phyloP scores from a whole-genome alignment of 2,888 invertebrate genomes.

The Keiferia lycopersicella region DNA sequence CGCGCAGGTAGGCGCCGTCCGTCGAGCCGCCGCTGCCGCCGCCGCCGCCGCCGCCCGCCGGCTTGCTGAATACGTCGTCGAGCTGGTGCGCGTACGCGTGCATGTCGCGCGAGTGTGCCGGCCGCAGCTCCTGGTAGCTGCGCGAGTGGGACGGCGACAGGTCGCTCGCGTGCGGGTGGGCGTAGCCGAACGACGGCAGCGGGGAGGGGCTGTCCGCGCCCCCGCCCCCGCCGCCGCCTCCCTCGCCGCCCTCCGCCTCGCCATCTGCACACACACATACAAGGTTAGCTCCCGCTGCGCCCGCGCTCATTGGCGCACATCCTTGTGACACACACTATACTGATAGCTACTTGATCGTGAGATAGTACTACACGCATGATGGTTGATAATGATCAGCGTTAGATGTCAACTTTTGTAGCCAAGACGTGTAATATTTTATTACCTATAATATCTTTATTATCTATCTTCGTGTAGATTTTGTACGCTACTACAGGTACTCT shows the following conservation, averaged over 20 bases:
- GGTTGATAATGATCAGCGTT: not conserved
- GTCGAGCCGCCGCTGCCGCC: conserved; percentile 47
- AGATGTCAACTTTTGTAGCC: not conserved
- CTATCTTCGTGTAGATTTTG: no score
- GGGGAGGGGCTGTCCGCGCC: conserved; percentile 67
- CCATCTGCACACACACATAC: conserved; percentile 62
- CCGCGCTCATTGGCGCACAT: conserved; percentile 10
- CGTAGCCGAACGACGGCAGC: conserved; percentile 63
- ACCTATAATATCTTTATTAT: no score
- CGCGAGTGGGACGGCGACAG: conserved; percentile 69
- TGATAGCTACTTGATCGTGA: conserved; percentile 4
- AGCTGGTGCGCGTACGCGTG: conserved; percentile 71
- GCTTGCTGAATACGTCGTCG: conserved; percentile 60
- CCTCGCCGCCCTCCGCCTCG: conserved; percentile 47
- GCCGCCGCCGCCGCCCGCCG: conserved; percentile 41
- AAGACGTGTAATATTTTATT: not conserved
- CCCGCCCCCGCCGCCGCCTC: conserved; percentile 45
- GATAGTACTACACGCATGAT: conserved; percentile 2
- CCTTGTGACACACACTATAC: not conserved
- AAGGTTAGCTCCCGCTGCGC: not conserved
- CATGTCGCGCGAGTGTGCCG: conserved; percentile 72
- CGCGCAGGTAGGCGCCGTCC: conserved; percentile 62
- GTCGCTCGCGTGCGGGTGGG: conserved; percentile 51
- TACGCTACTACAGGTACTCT: no score
- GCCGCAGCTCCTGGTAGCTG: conserved; percentile 77